Conservation (phyloP, 2,113 vertebrate species). For the Tympanuchus pallidicinctus region DNA sequence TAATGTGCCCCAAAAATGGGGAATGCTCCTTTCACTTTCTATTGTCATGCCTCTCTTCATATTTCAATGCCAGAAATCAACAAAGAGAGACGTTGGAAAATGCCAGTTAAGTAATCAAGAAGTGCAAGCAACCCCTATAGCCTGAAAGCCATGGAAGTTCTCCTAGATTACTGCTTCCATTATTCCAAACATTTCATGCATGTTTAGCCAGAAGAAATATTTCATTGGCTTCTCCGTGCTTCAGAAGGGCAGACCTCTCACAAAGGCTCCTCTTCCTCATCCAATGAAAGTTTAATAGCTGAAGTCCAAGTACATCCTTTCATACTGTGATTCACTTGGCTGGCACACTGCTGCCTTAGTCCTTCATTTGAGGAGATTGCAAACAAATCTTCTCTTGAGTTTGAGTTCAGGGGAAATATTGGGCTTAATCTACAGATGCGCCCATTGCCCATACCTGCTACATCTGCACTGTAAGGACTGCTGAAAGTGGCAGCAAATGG, state of each 20-base stretch:
- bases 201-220: conserved; percentile 54
- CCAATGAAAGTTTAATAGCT: not conserved
- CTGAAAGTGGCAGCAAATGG: not conserved
- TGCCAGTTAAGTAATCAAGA: conserved; percentile 12
- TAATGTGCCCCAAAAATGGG: conserved; percentile 55
- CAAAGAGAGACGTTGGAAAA: conserved; percentile 44
- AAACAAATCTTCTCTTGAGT: not conserved
- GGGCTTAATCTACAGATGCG: not conserved
- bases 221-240: not conserved
- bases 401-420: not conserved
- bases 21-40: conserved; percentile 61
- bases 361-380: not conserved
- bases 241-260: not conserved
- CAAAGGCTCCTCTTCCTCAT: not conserved
- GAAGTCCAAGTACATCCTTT: not conserved
- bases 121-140: not conserved
- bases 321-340: not conserved
- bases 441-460: not conserved
- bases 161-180: conserved; percentile 12
- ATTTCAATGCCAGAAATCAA: conserved; percentile 41
- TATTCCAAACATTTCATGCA: conserved; percentile 24
- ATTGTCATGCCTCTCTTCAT: conserved; percentile 16
- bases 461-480: not conserved
- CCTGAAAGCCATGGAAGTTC: conserved; percentile 21
- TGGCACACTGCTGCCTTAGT: not conserved